Conservation (phyloP, 2,888 invertebrate species). For the Tolmerus cingulatus region DNA sequence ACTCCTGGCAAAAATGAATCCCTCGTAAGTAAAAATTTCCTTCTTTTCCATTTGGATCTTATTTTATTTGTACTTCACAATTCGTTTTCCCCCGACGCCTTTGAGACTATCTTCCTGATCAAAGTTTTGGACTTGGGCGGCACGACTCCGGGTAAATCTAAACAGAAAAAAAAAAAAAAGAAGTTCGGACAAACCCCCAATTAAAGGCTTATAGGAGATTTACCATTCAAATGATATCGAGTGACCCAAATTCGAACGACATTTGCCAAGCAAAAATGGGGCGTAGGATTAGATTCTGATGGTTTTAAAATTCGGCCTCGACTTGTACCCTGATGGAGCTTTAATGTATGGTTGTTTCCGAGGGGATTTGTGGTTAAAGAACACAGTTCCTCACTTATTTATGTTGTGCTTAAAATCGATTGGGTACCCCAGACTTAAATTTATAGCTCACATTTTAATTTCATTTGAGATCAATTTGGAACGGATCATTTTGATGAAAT, state of each 20-base stretch:
- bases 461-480: background rate
- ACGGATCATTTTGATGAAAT: background rate
- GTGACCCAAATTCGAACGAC: constrained; percentile 19
- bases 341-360: constrained; percentile 18
- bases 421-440: background rate
- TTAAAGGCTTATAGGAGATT: constrained; percentile 36
- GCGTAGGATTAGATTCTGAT: background rate
- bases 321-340: constrained; percentile 7
- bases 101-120: background rate
- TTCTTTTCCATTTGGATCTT: background rate
- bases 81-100: background rate
- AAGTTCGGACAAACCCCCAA: constrained; percentile 6
- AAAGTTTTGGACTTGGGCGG: background rate
- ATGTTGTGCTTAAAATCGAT: background rate
- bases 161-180: background rate
- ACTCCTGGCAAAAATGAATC: constrained; percentile 62
- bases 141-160: background rate
- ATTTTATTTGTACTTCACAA: background rate
- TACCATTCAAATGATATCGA: background rate
- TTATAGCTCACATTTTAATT: background rate
- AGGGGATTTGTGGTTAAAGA: constrained; percentile 7
- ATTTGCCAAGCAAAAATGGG: background rate
- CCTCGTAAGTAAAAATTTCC: constrained; percentile 57
- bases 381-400: constrained; percentile 23
- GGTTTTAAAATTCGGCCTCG: constrained; percentile 7